These are phyloP conservation scores for Phainopepla nitens DNA, from an alignment of 2,113 vertebrate species.

Conservation along the genomic window DNA sequence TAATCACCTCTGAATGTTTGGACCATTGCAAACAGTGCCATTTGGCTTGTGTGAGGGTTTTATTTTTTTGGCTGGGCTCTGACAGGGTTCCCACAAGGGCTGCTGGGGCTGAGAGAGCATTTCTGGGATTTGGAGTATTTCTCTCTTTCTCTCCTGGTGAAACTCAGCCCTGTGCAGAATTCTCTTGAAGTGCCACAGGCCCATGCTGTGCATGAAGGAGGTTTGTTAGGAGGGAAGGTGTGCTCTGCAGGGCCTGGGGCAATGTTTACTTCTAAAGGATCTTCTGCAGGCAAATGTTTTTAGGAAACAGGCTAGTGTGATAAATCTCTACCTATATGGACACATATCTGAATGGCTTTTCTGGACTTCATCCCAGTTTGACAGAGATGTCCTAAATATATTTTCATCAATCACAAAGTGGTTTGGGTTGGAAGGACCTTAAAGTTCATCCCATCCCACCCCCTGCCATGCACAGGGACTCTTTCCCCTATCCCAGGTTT, in stretches of 20 bases:
- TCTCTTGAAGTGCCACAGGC: accelerated
- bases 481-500: background rate
- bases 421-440: background rate
- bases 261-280: background rate
- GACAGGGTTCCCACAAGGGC: background rate
- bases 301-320: background rate
- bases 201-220: accelerated
- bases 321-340: background rate
- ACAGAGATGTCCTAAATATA: background rate
- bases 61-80: background rate
- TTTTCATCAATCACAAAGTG: background rate
- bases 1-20: background rate
- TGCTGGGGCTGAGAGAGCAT: background rate
- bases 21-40: background rate
- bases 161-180: background rate
- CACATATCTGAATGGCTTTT: background rate
- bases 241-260: background rate
- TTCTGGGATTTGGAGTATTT: background rate
- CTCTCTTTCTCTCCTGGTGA: background rate
- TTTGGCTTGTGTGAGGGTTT: background rate
- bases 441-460: background rate
- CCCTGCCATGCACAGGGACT: background rate
- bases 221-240: background rate
- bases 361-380: background rate
- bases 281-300: background rate